phyloP scores from a whole-genome alignment of 2,113 vertebrate species.

The Etia nguti region DNA sequence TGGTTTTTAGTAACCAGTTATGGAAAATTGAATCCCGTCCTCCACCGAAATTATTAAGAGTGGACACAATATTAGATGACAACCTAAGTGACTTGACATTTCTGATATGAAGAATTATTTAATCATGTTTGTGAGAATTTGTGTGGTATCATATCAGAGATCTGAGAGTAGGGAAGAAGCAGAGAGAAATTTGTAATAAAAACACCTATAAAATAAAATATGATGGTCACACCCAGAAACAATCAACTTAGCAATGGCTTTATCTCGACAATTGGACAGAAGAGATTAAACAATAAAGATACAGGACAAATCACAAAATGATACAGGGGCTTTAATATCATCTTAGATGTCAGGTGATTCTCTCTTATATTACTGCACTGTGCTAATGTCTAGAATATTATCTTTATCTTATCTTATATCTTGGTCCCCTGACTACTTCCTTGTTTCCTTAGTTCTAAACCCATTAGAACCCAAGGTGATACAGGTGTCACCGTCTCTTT shows the following conservation, averaged over 20 bases:
- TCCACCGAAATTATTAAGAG: background rate
- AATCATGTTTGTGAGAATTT: background rate
- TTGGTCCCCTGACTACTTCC: background rate
- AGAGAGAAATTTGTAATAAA: background rate
- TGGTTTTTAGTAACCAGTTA: background rate
- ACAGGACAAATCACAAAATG: background rate
- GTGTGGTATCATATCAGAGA: background rate
- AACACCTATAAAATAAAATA: background rate
- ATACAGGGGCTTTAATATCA: background rate
- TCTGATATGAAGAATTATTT: background rate
- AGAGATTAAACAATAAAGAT: background rate
- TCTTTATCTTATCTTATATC: background rate
- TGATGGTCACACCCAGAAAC: background rate
- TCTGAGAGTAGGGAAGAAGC: background rate
- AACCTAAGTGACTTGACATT: background rate
- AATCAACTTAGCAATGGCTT: background rate
- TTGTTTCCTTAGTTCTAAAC: background rate
- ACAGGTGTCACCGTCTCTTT: background rate
- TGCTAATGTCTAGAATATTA: background rate
- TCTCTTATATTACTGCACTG: background rate
- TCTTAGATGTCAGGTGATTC: background rate
- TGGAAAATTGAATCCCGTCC: fast-evolving
- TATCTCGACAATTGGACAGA: background rate
- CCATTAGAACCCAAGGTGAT: background rate
- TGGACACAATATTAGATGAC: background rate